phyloP scores from a whole-genome alignment of 2,113 vertebrate genomes.

The Morone chrysops region DNA sequence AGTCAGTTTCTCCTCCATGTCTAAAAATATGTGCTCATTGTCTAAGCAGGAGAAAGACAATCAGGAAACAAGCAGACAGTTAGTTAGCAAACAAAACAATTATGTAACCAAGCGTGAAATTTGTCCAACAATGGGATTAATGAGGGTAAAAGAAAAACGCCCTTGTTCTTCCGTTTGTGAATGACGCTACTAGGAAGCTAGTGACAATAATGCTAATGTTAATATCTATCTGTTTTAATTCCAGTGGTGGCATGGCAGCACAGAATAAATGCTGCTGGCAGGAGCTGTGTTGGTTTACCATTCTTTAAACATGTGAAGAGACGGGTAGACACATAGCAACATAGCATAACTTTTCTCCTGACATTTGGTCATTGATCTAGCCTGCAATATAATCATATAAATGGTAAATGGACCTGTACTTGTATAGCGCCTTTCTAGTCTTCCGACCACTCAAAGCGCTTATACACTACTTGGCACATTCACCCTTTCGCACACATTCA shows the following conservation, averaged over 20 bases:
- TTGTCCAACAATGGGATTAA: constrained; percentile 74
- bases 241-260: constrained; percentile 16
- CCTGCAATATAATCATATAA: neutral
- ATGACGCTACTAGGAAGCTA: constrained; percentile 41
- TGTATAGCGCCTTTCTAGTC: too few species aligned
- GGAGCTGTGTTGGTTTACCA: neutral
- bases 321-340: neutral
- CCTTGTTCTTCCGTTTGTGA: constrained; percentile 58
- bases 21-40: constrained; percentile 91
- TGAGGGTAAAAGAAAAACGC: constrained; percentile 56
- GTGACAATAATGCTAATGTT: constrained; percentile 28
- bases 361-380: neutral
- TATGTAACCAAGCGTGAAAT: constrained; percentile 74
- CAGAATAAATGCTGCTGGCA: constrained; percentile 15
- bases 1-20: constrained; percentile 91
- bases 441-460: too few species aligned
- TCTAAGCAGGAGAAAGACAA: constrained; percentile 80
- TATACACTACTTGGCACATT: too few species aligned
- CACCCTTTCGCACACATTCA: too few species aligned
- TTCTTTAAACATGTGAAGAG: neutral
- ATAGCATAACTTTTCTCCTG: neutral
- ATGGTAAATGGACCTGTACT: too few species aligned
- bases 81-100: constrained; percentile 69
- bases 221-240: constrained; percentile 6
- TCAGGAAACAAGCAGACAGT: constrained; percentile 64